These are phyloP conservation scores for Eufriesea mexicana DNA, from an alignment of 1,140 invertebrate genomes.

Conservation along the genomic window DNA sequence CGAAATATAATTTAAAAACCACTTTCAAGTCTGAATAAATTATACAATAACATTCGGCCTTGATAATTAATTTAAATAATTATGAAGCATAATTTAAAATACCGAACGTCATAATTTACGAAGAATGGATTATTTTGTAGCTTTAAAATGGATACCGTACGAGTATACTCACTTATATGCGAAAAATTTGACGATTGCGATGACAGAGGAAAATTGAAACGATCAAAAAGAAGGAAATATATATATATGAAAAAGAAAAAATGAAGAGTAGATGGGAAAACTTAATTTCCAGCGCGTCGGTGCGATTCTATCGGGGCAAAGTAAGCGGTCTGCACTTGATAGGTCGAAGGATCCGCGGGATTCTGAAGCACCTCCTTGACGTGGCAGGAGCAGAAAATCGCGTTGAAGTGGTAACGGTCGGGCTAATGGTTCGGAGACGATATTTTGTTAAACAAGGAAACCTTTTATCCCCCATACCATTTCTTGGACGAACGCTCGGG, in stretches of 20 bases:
- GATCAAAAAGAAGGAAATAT: not conserved
- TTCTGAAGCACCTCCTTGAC: slow-evolving; percentile 65
- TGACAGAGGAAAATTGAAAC: not conserved
- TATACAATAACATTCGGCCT: too few relatives aligned
- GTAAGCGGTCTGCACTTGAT: slow-evolving; percentile 60
- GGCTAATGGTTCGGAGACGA: slow-evolving; percentile 80
- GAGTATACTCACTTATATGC: not conserved
- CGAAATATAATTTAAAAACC: too few relatives aligned
- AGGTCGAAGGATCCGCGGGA: slow-evolving; percentile 61
- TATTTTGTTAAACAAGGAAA: slow-evolving; percentile 82
- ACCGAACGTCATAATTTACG: too few relatives aligned
- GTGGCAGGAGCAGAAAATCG: slow-evolving; percentile 72
- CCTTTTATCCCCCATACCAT: slow-evolving; percentile 78
- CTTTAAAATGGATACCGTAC: not conserved
- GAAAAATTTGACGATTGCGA: too few relatives aligned
- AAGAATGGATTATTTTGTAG: too few relatives aligned
- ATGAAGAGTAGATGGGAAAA: not conserved
- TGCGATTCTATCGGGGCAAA: slow-evolving; percentile 25
- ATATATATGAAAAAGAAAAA: too few relatives aligned
- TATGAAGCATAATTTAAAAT: too few relatives aligned
- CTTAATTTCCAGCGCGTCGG: slow-evolving; percentile 49
- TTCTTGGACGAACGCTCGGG: slow-evolving; percentile 49
- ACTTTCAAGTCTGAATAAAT: too few relatives aligned
- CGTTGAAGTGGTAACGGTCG: slow-evolving; percentile 75
- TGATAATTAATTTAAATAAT: too few relatives aligned